A percentile compares a stretch with the other conserved stretches of the same genome.
phyloP scores from a whole-genome alignment of 2,888 invertebrate genomes.

The Mesorhabditis spiculigera region DNA sequence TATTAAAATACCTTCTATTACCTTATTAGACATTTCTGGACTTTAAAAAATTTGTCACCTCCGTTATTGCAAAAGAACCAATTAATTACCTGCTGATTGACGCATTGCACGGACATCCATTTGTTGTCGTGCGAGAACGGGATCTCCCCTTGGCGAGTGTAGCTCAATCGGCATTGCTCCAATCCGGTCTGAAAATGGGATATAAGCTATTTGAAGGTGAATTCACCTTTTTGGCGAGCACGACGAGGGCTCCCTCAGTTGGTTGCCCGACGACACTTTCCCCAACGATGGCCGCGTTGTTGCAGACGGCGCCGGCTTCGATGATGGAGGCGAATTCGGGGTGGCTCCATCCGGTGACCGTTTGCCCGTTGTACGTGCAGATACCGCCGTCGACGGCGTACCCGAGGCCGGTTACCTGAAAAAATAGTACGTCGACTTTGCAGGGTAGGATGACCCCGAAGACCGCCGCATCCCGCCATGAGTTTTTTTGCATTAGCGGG shows the following conservation, averaged over 20 bases:
- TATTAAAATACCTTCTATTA: too few species aligned
- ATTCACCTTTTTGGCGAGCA: constrained; percentile 79
- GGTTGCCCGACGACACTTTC: constrained; percentile 86
- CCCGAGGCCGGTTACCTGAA: constrained; percentile 78
- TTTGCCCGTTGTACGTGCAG: constrained; percentile 56
- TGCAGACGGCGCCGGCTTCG: constrained; percentile 85
- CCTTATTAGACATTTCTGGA: too few species aligned
- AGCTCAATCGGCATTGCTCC: constrained; percentile 67
- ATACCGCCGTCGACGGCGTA: constrained; percentile 84
- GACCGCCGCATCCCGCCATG: too few species aligned
- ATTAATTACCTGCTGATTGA: constrained; percentile 61
- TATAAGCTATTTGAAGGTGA: constrained; percentile 13
- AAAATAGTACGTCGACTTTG: too few species aligned
- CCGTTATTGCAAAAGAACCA: too few species aligned
- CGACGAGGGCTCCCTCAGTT: constrained; percentile 91
- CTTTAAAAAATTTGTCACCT: too few species aligned
- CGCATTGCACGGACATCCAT: constrained; percentile 94
- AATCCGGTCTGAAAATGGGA: constrained; percentile 70
- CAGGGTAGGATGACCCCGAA: too few species aligned
- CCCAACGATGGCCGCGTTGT: constrained; percentile 82
- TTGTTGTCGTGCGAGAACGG: constrained; percentile 96
- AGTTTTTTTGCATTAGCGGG: too few species aligned
- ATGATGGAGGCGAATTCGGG: constrained; percentile 69
- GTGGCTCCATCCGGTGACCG: constrained; percentile 55
- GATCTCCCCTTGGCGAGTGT: constrained; percentile 69